Percentiles rank a stretch among this genome's conserved stretches.
phyloP scores from a whole-genome alignment of 2,113 vertebrate species.

The Pao palembangensis region DNA sequence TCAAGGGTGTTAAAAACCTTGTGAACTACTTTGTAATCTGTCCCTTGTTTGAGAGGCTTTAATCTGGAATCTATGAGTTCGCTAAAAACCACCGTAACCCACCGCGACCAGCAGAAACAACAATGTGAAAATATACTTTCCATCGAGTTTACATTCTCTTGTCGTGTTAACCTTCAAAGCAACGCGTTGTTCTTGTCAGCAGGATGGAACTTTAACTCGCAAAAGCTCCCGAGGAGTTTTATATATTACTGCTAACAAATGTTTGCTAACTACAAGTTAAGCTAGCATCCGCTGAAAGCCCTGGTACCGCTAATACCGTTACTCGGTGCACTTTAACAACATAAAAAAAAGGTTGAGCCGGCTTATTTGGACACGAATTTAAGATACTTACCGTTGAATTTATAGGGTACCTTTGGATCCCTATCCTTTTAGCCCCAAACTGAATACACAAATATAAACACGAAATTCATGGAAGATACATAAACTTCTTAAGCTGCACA shows the following conservation, averaged over 20 bases:
- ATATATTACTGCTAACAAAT: slow-evolving; percentile 10
- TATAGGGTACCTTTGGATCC: background rate
- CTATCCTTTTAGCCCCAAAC: background rate
- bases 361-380: no score
- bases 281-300: slow-evolving; percentile 49
- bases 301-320: slow-evolving; percentile 46
- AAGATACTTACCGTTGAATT: slow-evolving; percentile 4
- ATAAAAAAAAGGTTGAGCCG: background rate
- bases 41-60: no score
- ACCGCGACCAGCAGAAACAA: no score
- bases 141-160: background rate
- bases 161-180: background rate
- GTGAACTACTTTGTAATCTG: no score
- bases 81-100: no score
- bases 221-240: background rate
- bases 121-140: background rate
- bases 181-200: no score
- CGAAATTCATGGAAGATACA: slow-evolving; percentile 40
- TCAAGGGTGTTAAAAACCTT: no score
- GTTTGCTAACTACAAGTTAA: slow-evolving; percentile 57
- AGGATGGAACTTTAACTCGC: background rate
- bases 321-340: slow-evolving; percentile 16
- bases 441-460: slow-evolving; percentile 16
- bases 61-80: no score
- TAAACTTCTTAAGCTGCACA: slow-evolving; percentile 11